Base-by-base conservation (phyloP, 64 coral and sea anemone genomes). In the Anthopleura sola region DNA sequence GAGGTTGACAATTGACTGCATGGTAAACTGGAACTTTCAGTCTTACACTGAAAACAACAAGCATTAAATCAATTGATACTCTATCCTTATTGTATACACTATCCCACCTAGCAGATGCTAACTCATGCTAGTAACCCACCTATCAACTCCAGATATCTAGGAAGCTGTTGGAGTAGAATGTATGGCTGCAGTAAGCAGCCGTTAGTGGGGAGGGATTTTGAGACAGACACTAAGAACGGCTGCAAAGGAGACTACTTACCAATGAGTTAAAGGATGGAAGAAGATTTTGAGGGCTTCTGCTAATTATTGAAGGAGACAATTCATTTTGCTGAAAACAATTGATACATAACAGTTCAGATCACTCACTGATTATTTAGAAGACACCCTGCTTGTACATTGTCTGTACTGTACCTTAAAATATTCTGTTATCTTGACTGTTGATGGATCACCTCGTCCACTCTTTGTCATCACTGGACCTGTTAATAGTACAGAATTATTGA, bases 391-490 rank as follows among this genome's bases (percentile, higher is more conserved):
- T 48, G 46, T 48, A 3, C 46, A 48, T 48, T 48, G 46, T 11
- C 46, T 48, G n/a, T n/a, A n/a, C n/a, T n/a, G n/a, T 68, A 91
- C 89, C 89, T 91, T 91, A 29, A 91, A 91, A 29, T 86, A 91
- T 39, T 91, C 89, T 36, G 89, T 91, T 29, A 91, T 91, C 81
- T 91, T 90, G 19, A 53, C 82, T 14, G 49, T 86, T 54, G 83
- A 44, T 86, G 89, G 55, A 57, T 83, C 82, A 20, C 23, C 17
- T 32, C 82, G 7, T 2, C 82, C 82, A 33, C 19, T 56, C 50
- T 83, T 83, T 48, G 78, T 15, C 18, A 28, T 53, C 16, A 49
- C 24, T 28, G 49, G 49, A 49, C 82, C 82, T 83, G 29, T 23
- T 13, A 36, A 56, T 47, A 60, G n/a, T 3, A 60, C 15, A 29